Conservation (phyloP, 2,888 invertebrate species). For the Drosophila parthenogenetica region DNA sequence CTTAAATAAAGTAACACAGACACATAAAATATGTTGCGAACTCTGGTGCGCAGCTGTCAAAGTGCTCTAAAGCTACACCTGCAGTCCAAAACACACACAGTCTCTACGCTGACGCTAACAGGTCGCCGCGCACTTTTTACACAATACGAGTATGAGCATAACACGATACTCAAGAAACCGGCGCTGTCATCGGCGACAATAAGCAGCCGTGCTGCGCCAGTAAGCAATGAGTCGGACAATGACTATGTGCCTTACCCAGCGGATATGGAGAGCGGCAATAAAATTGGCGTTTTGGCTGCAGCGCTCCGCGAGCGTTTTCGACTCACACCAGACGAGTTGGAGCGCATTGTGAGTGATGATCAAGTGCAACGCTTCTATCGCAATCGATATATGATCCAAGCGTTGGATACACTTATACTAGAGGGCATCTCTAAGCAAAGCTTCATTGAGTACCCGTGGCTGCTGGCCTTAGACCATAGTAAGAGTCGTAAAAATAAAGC, state of each 20-base stretch:
- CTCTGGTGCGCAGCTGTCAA: constrained; percentile 58
- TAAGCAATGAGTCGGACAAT: constrained; percentile 61
- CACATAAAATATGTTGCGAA: constrained; percentile 57
- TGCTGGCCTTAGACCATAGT: constrained; percentile 79
- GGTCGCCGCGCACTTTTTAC: constrained; percentile 51
- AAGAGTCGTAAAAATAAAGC: constrained; percentile 10
- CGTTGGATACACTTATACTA: constrained; percentile 65
- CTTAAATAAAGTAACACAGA: neutral
- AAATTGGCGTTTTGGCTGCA: constrained; percentile 43
- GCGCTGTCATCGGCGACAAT: constrained; percentile 29
- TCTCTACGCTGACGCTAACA: neutral
- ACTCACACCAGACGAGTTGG: constrained; percentile 60
- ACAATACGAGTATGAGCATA: constrained; percentile 38
- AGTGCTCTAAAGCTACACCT: constrained; percentile 39
- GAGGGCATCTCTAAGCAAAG: constrained; percentile 76
- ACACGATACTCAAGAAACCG: constrained; percentile 16
- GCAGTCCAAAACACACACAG: constrained; percentile 8
- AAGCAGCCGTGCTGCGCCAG: constrained; percentile 22
- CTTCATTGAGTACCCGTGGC: constrained; percentile 83
- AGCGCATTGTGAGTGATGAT: constrained; percentile 72
- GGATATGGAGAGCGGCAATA: constrained; percentile 62
- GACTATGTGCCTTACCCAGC: constrained; percentile 77
- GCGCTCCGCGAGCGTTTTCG: constrained; percentile 65
- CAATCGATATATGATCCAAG: constrained; percentile 48
- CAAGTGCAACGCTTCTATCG: constrained; percentile 66